Percentiles rank a stretch among this genome's conserved stretches.
Evolutionary conservation across 64 coral and sea anemone genomes (phyloP).

Genomic region (Cladopsammia gracilis): DNA sequence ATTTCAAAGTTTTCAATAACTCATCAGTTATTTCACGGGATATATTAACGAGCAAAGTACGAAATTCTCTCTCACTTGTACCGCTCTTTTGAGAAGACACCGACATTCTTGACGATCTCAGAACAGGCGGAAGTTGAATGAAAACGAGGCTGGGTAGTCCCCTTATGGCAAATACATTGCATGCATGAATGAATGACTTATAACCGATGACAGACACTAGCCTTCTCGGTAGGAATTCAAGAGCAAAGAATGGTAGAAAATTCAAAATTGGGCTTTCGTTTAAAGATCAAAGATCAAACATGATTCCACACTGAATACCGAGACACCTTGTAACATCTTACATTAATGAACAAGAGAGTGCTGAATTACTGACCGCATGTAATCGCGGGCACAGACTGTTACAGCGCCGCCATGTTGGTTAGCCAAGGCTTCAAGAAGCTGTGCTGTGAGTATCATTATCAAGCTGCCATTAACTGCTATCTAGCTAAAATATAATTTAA

Average conservation of each 20-base stretch:
- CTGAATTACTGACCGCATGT: neutral
- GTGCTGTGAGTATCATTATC: conserved; percentile 6
- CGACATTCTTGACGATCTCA: neutral
- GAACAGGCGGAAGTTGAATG: neutral
- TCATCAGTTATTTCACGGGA: neutral
- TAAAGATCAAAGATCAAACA: no score
- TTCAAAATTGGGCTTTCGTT: no score
- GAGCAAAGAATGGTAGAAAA: no score
- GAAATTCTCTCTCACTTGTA: neutral
- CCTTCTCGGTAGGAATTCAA: no score
- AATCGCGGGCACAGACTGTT: neutral
- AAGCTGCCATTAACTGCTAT: neutral
- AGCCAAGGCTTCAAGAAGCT: conserved; percentile 7
- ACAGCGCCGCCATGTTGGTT: conserved; percentile 34
- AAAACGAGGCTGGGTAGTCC: no score
- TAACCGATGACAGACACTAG: no score
- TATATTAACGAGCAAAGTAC: neutral
- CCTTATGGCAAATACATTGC: no score
- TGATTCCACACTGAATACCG: no score
- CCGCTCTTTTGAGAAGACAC: neutral
- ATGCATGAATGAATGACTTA: no score
- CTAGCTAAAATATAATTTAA: neutral
- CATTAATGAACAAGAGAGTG: neutral
- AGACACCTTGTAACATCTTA: neutral
- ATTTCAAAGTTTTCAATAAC: neutral